These are phyloP conservation scores for Tokudaia muenninki DNA, from an alignment of 2,797 vertebrate species.

Conservation along the genomic window DNA sequence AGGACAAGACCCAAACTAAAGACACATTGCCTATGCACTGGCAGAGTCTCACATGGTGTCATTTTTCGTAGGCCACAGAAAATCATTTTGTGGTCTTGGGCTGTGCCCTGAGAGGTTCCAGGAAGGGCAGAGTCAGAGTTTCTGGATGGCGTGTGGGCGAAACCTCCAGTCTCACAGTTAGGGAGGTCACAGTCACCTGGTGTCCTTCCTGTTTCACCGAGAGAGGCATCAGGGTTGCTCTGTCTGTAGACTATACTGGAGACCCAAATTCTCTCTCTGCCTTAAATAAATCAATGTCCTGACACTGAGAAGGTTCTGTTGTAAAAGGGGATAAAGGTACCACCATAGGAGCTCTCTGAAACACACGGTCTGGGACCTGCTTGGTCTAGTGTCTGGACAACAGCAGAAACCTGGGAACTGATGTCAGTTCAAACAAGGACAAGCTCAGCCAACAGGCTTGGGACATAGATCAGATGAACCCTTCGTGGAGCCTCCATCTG, in stretches of 20 bases:
- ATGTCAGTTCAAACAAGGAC: not conserved
- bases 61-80: not conserved
- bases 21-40: not conserved
- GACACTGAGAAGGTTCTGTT: not conserved
- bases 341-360: not conserved
- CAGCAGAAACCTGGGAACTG: not conserved
- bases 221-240: not conserved
- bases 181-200: not conserved
- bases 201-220: not conserved
- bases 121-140: not conserved
- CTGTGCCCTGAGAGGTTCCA: not conserved
- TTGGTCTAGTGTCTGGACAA: not conserved
- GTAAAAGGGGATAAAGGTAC: not conserved
- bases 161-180: not conserved
- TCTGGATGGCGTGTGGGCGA: not conserved
- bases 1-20: not conserved
- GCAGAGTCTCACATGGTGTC: not conserved
- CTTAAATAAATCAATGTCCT: not conserved
- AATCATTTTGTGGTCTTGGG: not conserved
- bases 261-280: not conserved
- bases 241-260: not conserved
- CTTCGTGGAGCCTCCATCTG: not conserved
- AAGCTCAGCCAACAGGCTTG: not conserved
- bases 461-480: not conserved
- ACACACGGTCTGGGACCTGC: not conserved